Conservation (phyloP, 2,797 vertebrate genomes). For the Leontopithecus rosalia region DNA sequence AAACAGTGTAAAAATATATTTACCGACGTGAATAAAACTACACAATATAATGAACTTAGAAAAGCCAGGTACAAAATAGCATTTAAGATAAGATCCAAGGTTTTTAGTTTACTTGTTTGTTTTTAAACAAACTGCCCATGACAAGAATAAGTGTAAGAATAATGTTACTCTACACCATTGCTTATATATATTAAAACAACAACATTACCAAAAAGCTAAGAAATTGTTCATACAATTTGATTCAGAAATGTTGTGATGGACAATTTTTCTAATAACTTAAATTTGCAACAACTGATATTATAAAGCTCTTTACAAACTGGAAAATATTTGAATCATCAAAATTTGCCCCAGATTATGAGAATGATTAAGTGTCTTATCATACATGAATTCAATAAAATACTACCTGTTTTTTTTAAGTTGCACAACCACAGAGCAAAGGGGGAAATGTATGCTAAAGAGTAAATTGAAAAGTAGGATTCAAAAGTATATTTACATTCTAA, state of each 20-base stretch:
- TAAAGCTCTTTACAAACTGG: not conserved
- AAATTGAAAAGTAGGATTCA: not conserved
- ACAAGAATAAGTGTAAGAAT: not conserved
- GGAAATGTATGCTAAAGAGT: not conserved
- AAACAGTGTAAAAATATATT: not conserved
- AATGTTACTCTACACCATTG: not conserved
- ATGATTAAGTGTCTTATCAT: not conserved
- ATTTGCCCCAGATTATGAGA: not conserved
- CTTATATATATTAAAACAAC: not conserved
- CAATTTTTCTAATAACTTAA: constrained; percentile 7
- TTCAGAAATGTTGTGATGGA: not conserved
- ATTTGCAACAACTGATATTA: not conserved
- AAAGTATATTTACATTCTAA: not conserved
- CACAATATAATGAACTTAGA: not conserved
- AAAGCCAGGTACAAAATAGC: not conserved
- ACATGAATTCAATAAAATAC: not conserved
- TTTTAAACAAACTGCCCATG: not conserved
- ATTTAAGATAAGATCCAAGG: not conserved
- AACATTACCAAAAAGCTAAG: not conserved
- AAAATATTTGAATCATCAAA: constrained; percentile 6
- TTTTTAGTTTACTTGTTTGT: not conserved
- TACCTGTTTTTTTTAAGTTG: not conserved
- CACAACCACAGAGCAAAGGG: not conserved
- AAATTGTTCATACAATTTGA: not conserved
- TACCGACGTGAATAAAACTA: not conserved